Evolutionary conservation across 2,888 invertebrate species (phyloP).

Genomic region (Sminthurinus aureus): DNA sequence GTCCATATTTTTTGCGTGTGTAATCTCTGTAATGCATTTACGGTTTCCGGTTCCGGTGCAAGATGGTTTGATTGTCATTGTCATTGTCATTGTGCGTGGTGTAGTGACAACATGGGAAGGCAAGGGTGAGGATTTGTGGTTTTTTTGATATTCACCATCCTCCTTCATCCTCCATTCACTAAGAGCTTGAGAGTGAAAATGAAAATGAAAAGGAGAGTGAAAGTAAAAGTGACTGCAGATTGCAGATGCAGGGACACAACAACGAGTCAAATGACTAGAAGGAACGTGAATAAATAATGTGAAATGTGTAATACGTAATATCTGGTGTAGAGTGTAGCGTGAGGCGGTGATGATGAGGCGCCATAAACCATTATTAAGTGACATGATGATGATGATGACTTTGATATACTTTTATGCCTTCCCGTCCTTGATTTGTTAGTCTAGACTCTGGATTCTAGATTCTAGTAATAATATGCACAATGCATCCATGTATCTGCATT

Average conservation of each 20-base stretch:
- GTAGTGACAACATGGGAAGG: too few relatives aligned
- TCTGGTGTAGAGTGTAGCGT: neutral
- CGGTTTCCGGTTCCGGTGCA: too few relatives aligned
- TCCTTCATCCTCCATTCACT: neutral
- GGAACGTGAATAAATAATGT: too few relatives aligned
- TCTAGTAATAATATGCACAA: neutral
- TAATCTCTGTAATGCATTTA: too few relatives aligned
- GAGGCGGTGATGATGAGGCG: neutral
- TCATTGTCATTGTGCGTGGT: too few relatives aligned
- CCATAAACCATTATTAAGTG: constrained; percentile 24
- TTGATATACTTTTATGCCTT: constrained; percentile 27
- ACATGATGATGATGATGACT: constrained; percentile 11
- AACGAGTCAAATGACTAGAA: too few relatives aligned
- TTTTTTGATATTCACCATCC: neutral
- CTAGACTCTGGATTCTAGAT: neutral
- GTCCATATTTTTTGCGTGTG: too few relatives aligned
- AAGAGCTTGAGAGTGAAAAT: neutral
- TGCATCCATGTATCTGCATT: neutral
- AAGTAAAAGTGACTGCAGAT: neutral
- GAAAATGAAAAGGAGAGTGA: neutral
- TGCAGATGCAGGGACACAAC: too few relatives aligned
- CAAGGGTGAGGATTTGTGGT: too few relatives aligned
- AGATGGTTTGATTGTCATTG: too few relatives aligned
- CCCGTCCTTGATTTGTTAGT: neutral
- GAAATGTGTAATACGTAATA: neutral